phyloP scores from a whole-genome alignment of 1,140 invertebrate genomes.

The Habropoda laboriosa region DNA sequence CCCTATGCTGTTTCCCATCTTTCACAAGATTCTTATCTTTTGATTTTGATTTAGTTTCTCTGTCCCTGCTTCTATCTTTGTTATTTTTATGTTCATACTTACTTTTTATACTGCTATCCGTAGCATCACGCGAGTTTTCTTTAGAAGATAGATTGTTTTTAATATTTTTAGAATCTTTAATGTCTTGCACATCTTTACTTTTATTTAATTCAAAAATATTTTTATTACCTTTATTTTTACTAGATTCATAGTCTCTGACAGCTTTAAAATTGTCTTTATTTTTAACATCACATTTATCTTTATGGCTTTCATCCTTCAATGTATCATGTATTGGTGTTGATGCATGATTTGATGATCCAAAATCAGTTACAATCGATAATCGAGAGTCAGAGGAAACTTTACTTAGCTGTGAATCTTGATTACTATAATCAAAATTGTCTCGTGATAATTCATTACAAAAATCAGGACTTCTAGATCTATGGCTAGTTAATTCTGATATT shows the following conservation, averaged over 20 bases:
- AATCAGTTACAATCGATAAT: conserved; percentile 82
- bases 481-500: conserved; percentile 84
- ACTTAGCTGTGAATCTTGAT: conserved; percentile 83
- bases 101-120: conserved; percentile 69
- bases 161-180: conserved; percentile 63
- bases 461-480: conserved; percentile 78
- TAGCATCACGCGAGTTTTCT: conserved; percentile 73
- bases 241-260: conserved; percentile 69
- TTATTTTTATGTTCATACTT: conserved; percentile 68
- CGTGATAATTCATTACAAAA: conserved; percentile 74
- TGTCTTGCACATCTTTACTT: conserved; percentile 74
- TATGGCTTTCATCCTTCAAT: conserved; percentile 77
- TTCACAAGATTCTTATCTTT: conserved; percentile 51
- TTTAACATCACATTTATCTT: conserved; percentile 75
- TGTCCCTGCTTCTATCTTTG: conserved; percentile 70
- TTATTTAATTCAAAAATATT: conserved; percentile 76
- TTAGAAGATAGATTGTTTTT: conserved; percentile 71
- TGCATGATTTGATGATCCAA: conserved; percentile 79
- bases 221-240: conserved; percentile 77
- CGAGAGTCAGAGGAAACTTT: conserved; percentile 84
- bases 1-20: conserved; percentile 64
- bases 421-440: conserved; percentile 79
- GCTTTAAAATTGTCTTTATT: conserved; percentile 74
- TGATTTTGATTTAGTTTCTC: conserved; percentile 58
- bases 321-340: conserved; percentile 71